Evolutionary conservation across 2,797 vertebrate species (phyloP), one percentile per base, ranked within the genome.

Genomic region (Nannoperca obscura): DNA sequence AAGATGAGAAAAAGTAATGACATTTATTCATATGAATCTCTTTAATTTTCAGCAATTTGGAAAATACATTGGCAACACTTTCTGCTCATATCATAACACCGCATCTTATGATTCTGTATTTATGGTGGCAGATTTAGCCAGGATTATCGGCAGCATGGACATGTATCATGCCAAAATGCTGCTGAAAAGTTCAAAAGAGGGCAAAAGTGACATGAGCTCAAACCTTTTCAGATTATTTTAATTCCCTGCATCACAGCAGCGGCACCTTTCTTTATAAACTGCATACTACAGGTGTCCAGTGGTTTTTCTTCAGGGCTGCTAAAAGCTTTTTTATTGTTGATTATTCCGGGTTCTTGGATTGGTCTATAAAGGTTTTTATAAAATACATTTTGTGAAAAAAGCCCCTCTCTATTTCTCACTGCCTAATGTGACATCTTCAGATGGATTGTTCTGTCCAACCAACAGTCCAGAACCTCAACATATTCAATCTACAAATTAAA

Each of bases 21-120:
- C 76, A 15, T 84, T 83, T 81, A 81, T 71, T 70, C 74, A 82
- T 80, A 78, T 53, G 49, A 75, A 79, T 86, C 40, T 34, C 50
- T 84, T 78, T 79, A 36, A 71, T 81, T 80, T 82, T 73, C 60
- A 71, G 49, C 71, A 3, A 27, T 70, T 81, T 52, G 17, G 30
- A 17, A 53, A 55, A 71, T 14, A 3, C 59, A 11, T 74, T 64
- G 7, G 4, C 38, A 2, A 19, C 22, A 44, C 73, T 74, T 58
- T 67, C 47, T 32, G 38, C 30, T 5, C 0, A 2, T 47, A 17
- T 57, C 34, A 3, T 13, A 44, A 38, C 44, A 32, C 54, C 20
- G 55, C 69, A 54, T 58, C 3, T 49, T 11, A 6, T 24, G 19
- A n/a, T 20, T 13, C 10, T 14, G 42, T 46, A 22, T 61, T 24